Percentiles rank a stretch among this genome's conserved stretches.
phyloP scores from a whole-genome alignment of 1,140 invertebrate genomes.

The Drosophila suzukii region DNA sequence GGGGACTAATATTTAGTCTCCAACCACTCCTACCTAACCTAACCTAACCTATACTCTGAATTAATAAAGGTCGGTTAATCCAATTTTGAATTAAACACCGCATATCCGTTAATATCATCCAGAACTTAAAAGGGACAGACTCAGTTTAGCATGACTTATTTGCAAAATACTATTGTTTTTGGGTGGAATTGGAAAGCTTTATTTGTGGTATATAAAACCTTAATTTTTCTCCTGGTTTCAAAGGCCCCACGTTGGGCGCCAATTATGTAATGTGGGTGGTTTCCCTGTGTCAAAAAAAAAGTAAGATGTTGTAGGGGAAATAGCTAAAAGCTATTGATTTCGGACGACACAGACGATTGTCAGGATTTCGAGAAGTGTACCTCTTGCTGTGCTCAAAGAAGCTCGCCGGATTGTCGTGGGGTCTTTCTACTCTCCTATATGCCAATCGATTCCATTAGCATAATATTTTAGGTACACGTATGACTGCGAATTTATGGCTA shows the following conservation, averaged over 20 bases:
- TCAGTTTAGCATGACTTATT: background rate
- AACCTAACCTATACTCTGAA: conserved; percentile 1
- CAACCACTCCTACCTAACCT: too few relatives aligned
- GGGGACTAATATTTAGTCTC: too few relatives aligned
- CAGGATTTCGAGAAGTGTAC: too few relatives aligned
- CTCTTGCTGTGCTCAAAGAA: too few relatives aligned
- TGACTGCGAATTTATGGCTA: background rate
- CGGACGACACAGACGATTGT: too few relatives aligned
- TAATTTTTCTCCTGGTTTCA: background rate
- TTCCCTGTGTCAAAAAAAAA: background rate
- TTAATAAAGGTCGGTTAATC: background rate
- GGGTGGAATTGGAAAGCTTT: background rate
- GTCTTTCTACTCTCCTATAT: too few relatives aligned
- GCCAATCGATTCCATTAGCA: background rate
- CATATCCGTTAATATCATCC: background rate
- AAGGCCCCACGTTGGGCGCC: conserved; percentile 4
- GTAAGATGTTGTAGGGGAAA: background rate
- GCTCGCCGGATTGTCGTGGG: too few relatives aligned
- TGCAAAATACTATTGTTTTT: conserved; percentile 4
- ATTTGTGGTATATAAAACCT: conserved; percentile 7
- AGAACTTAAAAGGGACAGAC: background rate
- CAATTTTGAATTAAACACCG: conserved; percentile 3
- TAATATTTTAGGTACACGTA: conserved; percentile 2
- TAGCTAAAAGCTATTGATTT: background rate
- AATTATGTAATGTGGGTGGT: conserved; percentile 6